These are phyloP conservation scores for Fringilla coelebs DNA, from an alignment of 2,797 vertebrate genomes.

Conservation along the genomic window DNA sequence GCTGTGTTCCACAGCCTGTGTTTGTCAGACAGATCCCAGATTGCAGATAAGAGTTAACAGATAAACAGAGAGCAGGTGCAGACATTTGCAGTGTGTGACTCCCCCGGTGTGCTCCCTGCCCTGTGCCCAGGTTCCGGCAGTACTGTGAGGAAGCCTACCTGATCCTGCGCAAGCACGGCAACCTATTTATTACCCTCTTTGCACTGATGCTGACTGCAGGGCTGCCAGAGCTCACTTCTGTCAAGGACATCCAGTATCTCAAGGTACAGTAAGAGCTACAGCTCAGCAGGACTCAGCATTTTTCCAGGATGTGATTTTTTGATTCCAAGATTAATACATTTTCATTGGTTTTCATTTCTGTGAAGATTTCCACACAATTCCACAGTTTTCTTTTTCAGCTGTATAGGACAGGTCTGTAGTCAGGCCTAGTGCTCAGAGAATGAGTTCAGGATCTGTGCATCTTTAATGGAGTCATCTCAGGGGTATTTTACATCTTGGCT, in stretches of 20 bases:
- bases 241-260: slow-evolving; percentile 99
- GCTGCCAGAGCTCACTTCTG: slow-evolving; percentile 93
- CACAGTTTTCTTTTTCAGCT: neutral
- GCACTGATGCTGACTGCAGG: slow-evolving; percentile 98
- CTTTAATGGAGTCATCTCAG: neutral
- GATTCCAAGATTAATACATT: neutral
- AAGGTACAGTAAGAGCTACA: slow-evolving; percentile 80
- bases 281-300: neutral
- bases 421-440: neutral
- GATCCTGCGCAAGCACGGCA: slow-evolving; percentile 91
- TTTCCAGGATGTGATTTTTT: neutral
- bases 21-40: neutral
- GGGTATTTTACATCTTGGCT: neutral
- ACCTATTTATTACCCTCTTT: slow-evolving; percentile 97
- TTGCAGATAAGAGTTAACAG: neutral
- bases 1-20: accelerated
- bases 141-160: slow-evolving; percentile 96
- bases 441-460: neutral
- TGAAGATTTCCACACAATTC: neutral
- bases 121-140: slow-evolving; percentile 86
- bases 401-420: neutral
- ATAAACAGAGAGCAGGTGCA: neutral
- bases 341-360: neutral
- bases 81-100: neutral
- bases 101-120: neutral